Percentiles rank a stretch among this genome's conserved stretches.
phyloP scores from a whole-genome alignment of 2,113 vertebrate species.

The Pseudorasbora parva region DNA sequence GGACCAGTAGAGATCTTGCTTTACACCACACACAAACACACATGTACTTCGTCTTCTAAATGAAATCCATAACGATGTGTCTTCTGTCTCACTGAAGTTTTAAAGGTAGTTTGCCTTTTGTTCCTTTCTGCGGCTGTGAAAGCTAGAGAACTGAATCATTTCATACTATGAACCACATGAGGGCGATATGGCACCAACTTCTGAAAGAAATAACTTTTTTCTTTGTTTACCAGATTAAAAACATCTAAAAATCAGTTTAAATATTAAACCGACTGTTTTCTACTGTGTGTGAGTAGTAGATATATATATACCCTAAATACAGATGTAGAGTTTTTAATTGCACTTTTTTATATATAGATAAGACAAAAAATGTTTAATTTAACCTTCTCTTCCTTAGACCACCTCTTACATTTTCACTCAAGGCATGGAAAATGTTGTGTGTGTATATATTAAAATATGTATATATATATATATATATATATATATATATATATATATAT shows the following conservation, averaged over 20 bases:
- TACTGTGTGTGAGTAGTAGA: neutral
- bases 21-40: neutral
- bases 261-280: neutral
- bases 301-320: neutral
- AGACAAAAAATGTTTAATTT: neutral
- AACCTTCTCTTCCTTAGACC: neutral
- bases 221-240: constrained; percentile 43
- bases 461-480: too few species aligned
- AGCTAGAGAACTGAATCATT: constrained; percentile 37
- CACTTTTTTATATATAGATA: neutral
- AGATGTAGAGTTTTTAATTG: neutral
- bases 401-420: neutral
- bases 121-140: constrained; percentile 45
- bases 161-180: constrained; percentile 40
- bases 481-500: too few species aligned
- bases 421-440: neutral
- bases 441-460: too few species aligned
- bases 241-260: neutral
- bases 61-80: neutral
- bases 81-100: constrained; percentile 28
- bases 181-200: constrained; percentile 48
- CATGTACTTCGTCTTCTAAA: neutral
- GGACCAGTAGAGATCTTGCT: neutral
- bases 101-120: constrained; percentile 49
- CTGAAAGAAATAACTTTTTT: neutral